These are phyloP conservation scores for Ciona savignyi DNA, from an alignment of 23 tunicate species.

Conservation along the genomic window DNA sequence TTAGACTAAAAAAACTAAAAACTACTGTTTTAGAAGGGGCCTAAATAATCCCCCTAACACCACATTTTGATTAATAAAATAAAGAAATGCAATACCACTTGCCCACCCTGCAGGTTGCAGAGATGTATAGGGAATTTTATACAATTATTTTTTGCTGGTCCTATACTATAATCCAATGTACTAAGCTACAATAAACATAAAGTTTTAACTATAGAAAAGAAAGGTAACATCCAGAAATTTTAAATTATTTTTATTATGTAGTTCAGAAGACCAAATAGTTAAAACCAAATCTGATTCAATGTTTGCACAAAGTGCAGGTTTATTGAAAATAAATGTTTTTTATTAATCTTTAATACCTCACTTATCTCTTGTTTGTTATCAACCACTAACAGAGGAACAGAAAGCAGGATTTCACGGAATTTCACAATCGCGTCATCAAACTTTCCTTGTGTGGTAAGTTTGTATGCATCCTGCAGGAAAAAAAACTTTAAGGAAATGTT, in stretches of 20 bases:
- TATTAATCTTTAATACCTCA: conserved; percentile 25
- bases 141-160: too few relatives aligned
- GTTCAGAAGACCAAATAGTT: not conserved
- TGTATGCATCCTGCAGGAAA: conserved; percentile 67
- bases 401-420: conserved; percentile 68
- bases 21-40: too few relatives aligned
- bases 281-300: not conserved
- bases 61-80: too few relatives aligned
- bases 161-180: too few relatives aligned
- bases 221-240: too few relatives aligned
- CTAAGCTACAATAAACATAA: too few relatives aligned
- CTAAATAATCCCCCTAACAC: too few relatives aligned
- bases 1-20: too few relatives aligned
- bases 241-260: not conserved
- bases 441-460: conserved; percentile 89
- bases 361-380: conserved; percentile 91
- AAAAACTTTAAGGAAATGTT: not conserved
- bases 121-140: too few relatives aligned
- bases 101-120: too few relatives aligned
- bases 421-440: conserved; percentile 86
- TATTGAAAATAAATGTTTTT: not conserved
- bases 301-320: not conserved
- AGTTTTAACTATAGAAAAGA: too few relatives aligned
- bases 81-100: too few relatives aligned
- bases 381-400: conserved; percentile 88